Conservation (phyloP, 2,888 invertebrate species). For the Thalpophila matura region DNA sequence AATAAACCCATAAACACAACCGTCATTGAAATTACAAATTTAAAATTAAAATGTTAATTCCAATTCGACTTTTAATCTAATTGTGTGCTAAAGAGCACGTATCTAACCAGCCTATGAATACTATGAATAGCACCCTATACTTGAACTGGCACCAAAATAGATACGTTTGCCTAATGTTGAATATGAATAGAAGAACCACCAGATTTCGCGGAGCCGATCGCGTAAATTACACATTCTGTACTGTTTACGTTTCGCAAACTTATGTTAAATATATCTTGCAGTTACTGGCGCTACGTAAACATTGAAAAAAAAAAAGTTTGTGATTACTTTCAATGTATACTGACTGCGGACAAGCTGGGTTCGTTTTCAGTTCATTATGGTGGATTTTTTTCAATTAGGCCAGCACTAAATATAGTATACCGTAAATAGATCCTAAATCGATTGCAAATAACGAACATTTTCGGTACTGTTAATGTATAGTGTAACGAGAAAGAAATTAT, state of each 20-base stretch:
- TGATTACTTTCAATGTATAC: conserved; percentile 39
- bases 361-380: conserved; percentile 33
- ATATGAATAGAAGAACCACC: conserved; percentile 54
- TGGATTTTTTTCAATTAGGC: conserved; percentile 19
- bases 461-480: conserved; percentile 23
- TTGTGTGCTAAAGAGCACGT: conserved; percentile 63
- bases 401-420: conserved; percentile 12
- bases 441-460: not conserved
- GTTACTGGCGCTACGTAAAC: conserved; percentile 40
- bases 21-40: conserved; percentile 9
- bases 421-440: not conserved
- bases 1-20: conserved; percentile 17
- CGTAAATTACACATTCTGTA: conserved; percentile 64
- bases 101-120: conserved; percentile 46
- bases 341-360: conserved; percentile 22
- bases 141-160: conserved; percentile 71
- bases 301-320: conserved; percentile 45
- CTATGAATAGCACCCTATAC: conserved; percentile 71
- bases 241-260: conserved; percentile 65
- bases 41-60: conserved; percentile 30
- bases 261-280: conserved; percentile 56
- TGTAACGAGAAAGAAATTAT: conserved; percentile 24
- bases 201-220: conserved; percentile 60
- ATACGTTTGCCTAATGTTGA: conserved; percentile 62
- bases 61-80: conserved; percentile 34